These are phyloP conservation scores for Smittia sp. DNA, from an alignment of 2,888 invertebrate genomes.

Conservation along the genomic window DNA sequence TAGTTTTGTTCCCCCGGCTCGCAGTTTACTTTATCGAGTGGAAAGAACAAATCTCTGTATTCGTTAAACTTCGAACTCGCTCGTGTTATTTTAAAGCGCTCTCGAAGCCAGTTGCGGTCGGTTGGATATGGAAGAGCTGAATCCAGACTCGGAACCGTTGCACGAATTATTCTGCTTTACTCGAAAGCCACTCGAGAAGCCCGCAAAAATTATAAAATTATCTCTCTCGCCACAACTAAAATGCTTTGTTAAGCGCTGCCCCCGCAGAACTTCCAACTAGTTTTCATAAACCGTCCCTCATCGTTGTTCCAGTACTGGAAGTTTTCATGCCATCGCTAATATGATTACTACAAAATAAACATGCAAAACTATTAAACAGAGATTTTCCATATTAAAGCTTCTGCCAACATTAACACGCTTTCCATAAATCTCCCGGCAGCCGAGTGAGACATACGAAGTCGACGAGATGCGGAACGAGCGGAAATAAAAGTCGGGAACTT, in stretches of 20 bases:
- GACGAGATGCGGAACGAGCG: neutral
- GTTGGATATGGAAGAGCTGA: neutral
- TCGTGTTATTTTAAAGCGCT: neutral
- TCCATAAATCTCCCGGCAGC: neutral
- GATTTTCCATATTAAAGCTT: neutral
- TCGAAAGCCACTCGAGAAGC: neutral
- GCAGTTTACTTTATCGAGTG: conserved; percentile 22
- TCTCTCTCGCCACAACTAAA: neutral
- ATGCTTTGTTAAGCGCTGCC: neutral
- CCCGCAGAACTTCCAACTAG: neutral
- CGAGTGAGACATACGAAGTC: neutral
- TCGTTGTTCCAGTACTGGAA: neutral
- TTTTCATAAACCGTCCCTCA: neutral
- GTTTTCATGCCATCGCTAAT: conserved; percentile 9
- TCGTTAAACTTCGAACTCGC: conserved; percentile 1
- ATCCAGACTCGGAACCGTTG: neutral
- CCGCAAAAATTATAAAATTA: conserved; percentile 3
- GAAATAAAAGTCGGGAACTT: conserved; percentile 17
- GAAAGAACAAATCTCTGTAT: conserved; percentile 1
- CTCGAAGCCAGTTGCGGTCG: neutral
- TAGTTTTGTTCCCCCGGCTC: neutral
- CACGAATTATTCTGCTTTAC: neutral
- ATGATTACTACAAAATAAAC: conserved; percentile 16
- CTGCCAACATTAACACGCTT: neutral
- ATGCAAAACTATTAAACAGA: neutral